Evolutionary conservation across 2,113 vertebrate genomes (phyloP).

Genomic region (Chauna torquata): DNA sequence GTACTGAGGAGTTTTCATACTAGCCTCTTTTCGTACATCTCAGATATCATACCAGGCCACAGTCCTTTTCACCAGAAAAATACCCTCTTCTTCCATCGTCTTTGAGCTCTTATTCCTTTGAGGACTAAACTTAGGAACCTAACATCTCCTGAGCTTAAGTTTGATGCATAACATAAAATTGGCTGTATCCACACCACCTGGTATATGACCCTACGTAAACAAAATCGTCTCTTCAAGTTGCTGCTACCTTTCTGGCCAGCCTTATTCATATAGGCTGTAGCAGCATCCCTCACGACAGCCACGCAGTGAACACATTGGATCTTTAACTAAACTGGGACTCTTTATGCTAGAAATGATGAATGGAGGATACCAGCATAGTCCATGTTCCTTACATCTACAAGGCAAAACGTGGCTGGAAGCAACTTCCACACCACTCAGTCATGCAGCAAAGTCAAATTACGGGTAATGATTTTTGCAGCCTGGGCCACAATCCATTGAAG

Average conservation of each 20-base stretch:
- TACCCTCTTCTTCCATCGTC: not conserved
- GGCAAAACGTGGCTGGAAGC: conserved; percentile 14
- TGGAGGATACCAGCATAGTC: not conserved
- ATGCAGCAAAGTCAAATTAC: conserved; percentile 11
- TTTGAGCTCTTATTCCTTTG: not conserved
- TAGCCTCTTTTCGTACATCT: not conserved
- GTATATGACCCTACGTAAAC: not conserved
- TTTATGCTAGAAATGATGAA: not conserved
- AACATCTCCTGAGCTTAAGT: not conserved
- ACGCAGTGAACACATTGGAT: accelerated
- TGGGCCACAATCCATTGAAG: not conserved
- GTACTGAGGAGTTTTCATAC: not conserved
- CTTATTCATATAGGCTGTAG: not conserved
- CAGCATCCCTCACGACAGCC: not conserved
- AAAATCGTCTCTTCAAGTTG: not conserved
- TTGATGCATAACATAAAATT: not conserved
- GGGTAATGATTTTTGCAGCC: conserved; percentile 49
- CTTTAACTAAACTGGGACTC: not conserved
- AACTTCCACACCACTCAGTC: conserved; percentile 26
- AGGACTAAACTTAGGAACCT: not conserved
- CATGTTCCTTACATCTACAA: not conserved
- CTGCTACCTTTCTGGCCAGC: not conserved
- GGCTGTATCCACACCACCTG: not conserved
- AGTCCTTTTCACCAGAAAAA: not conserved
- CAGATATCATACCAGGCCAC: not conserved